Evolutionary conservation across 1,140 invertebrate genomes (phyloP), one percentile per base, ranked within the genome.

Genomic region (Ectropis grisescens): DNA sequence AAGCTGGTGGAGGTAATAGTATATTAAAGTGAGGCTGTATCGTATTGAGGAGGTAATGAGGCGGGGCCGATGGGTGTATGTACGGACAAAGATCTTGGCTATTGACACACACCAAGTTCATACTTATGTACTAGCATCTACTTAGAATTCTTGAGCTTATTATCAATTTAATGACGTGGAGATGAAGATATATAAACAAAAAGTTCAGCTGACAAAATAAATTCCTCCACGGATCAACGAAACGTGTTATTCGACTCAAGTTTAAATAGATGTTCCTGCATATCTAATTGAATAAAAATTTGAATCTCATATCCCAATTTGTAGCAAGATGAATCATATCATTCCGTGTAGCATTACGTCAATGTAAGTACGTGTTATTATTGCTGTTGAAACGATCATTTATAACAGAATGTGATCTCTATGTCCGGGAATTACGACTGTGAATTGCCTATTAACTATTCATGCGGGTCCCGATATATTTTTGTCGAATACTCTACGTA

Each of bases 281-380:
- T 64, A 64, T 56, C 55, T 72, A 76, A 72, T 76, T 72, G 64
- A 72, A 68, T 76, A 62, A 66, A 72, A 71, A 71, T 71, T 38
- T 70, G 60, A 66, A 60, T 72, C 58, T 64, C 55, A 54, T 57
- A 49, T 44, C 56, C 57, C 52, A 54, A 69, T 69, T 68, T 61
- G 58, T 62, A 60, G 50, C 32, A 53, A 62, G 60, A 72, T 72
- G 71, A 76, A 68, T 72, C 68, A 76, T 61, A 45, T 56, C 40
- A 44, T 53, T 48, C 44, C 43, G 56, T 58, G 47, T 58, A 46
- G 35, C 29, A 38, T 58, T 69, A 52, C 48, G 50, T 64, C 61
- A 59, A 54, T 60, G 34, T 49, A 55, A 41, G 46, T 36, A 38
- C 44, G 36, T 33, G 33, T 34, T 40, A 24, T 29, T 36, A 38